Evolutionary conservation across 2,113 vertebrate species (phyloP).

Genomic region (Melanerpes formicivorus): DNA sequence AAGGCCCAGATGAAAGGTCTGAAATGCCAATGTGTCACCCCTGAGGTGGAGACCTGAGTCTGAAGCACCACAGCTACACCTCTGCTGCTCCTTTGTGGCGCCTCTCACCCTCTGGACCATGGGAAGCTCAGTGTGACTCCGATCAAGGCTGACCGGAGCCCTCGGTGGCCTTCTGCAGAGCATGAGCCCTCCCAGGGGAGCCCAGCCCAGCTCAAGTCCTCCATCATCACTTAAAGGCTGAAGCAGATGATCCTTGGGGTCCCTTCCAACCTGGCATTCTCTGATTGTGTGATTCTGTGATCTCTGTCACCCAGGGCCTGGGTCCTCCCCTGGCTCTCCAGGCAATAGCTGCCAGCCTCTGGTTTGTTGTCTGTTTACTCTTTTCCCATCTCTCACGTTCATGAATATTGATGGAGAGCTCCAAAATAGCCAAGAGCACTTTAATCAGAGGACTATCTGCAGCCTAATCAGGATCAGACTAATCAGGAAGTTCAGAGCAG

Average conservation of each 20-base stretch:
- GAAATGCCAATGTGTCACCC: rapidly evolving
- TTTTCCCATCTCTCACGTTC: constrained; percentile 31
- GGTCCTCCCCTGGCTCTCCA: background rate
- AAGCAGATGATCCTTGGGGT: too few species aligned
- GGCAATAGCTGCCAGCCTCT: background rate
- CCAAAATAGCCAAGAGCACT: constrained; percentile 73
- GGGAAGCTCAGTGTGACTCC: background rate
- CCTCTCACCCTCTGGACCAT: rapidly evolving
- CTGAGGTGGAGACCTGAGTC: background rate
- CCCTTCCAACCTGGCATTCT: too few species aligned
- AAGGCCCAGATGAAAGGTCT: too few species aligned
- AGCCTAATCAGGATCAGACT: constrained; percentile 69
- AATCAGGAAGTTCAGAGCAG: constrained; percentile 64
- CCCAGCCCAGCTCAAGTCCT: background rate
- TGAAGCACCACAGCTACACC: too few species aligned
- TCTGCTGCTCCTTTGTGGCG: too few species aligned
- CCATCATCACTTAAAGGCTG: background rate
- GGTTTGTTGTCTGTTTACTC: constrained; percentile 55
- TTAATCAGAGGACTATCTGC: constrained; percentile 71
- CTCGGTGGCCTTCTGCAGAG: background rate
- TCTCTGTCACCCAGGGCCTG: background rate
- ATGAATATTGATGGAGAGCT: constrained; percentile 76
- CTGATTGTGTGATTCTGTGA: too few species aligned
- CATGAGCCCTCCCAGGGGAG: background rate
- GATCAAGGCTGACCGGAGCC: background rate